phyloP scores from a whole-genome alignment of 2,797 vertebrate species.

The Pipistrellus nathusii region DNA sequence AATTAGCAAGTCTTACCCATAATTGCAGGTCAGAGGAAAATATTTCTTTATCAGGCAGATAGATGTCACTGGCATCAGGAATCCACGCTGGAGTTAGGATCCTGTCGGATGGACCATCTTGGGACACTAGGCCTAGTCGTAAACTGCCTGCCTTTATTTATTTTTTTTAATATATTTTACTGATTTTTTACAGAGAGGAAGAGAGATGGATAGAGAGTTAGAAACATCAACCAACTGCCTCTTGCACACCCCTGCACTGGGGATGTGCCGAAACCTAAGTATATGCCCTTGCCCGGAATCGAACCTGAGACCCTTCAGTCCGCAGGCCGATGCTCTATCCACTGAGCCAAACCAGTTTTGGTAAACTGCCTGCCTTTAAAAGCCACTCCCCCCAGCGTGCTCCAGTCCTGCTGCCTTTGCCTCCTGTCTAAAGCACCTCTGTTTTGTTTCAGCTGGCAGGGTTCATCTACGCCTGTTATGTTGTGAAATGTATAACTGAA shows the following conservation, averaged over 20 bases:
- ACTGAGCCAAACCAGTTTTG: too few relatives aligned
- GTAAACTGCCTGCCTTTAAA: neutral
- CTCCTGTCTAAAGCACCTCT: conserved; percentile 81
- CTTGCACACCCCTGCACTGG: too few relatives aligned
- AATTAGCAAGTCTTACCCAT: conserved; percentile 21
- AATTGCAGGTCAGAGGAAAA: neutral
- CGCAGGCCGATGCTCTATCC: too few relatives aligned
- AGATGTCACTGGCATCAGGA: neutral
- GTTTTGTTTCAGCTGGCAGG: conserved; percentile 95
- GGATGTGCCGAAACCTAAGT: too few relatives aligned
- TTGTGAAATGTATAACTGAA: conserved; percentile 99
- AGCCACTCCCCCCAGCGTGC: neutral
- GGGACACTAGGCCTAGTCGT: neutral
- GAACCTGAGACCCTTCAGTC: too few relatives aligned
- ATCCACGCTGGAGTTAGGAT: neutral
- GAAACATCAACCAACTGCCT: too few relatives aligned
- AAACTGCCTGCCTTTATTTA: neutral
- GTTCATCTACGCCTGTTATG: conserved; percentile 99
- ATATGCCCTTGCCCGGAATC: too few relatives aligned
- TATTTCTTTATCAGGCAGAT: neutral
- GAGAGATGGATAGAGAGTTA: too few relatives aligned
- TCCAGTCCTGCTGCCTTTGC: conserved; percentile 26
- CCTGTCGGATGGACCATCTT: neutral
- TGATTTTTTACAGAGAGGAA: too few relatives aligned
- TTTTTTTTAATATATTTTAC: too few relatives aligned